Evolutionary conservation across 2,113 vertebrate species (phyloP).

Genomic region (Jaculus jaculus): DNA sequence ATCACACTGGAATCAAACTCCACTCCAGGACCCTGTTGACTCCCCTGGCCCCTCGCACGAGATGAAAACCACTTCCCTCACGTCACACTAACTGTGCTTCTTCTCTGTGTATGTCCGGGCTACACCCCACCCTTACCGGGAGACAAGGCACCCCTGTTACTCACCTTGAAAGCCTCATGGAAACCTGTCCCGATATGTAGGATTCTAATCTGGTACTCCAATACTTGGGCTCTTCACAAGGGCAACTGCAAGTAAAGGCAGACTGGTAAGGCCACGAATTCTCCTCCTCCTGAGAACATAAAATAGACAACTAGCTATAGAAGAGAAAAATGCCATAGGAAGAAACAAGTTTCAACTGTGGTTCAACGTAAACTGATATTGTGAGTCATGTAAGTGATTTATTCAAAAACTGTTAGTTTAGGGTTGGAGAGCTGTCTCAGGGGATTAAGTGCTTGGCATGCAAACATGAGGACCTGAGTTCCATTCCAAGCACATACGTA

Average conservation of each 20-base stretch:
- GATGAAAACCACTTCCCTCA: accelerated
- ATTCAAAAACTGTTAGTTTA: background rate
- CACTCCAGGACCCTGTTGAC: accelerated
- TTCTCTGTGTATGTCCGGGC: accelerated
- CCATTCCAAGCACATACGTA: too few relatives aligned
- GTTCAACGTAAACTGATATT: accelerated
- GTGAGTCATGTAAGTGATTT: too few relatives aligned
- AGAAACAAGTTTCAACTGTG: background rate
- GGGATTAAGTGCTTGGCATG: too few relatives aligned
- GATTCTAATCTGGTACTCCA: background rate
- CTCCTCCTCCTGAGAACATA: background rate
- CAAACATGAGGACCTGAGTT: too few relatives aligned
- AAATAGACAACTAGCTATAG: background rate
- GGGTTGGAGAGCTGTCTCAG: too few relatives aligned
- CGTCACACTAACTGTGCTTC: accelerated
- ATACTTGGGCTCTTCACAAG: too few relatives aligned
- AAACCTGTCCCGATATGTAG: too few relatives aligned
- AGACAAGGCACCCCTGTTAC: accelerated
- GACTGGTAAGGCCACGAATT: accelerated
- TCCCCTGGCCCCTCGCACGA: background rate
- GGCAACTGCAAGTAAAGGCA: accelerated
- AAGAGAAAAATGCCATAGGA: accelerated
- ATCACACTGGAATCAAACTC: accelerated
- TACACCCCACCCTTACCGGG: accelerated
- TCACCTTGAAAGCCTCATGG: accelerated